Conservation (phyloP, 2,113 vertebrate genomes). For the Heterochromis multidens region DNA sequence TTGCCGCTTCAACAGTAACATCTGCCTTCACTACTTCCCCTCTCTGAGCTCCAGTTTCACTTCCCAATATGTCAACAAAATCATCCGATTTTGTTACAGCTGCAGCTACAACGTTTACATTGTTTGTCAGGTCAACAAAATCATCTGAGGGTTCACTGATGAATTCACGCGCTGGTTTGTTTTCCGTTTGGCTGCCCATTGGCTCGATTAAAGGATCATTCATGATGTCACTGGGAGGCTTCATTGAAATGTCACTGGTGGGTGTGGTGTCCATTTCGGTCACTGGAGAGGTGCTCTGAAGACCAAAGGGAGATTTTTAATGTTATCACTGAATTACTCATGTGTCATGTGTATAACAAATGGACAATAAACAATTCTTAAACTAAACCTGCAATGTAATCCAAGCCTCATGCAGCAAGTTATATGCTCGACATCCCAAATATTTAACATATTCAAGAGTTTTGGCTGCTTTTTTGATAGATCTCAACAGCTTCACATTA, state of each 20-base stretch:
- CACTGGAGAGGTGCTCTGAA: slow-evolving; percentile 56
- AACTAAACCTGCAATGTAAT: background rate
- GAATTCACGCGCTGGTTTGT: background rate
- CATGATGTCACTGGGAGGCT: slow-evolving; percentile 43
- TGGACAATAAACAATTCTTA: background rate
- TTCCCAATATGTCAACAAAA: slow-evolving; percentile 58
- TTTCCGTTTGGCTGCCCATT: slow-evolving; percentile 5
- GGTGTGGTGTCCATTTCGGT: slow-evolving; percentile 35
- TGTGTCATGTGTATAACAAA: background rate
- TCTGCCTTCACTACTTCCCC: slow-evolving; percentile 1
- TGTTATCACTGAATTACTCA: background rate
- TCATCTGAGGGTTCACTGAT: slow-evolving; percentile 50
- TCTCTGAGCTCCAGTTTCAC: slow-evolving; percentile 24
- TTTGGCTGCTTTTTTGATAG: background rate
- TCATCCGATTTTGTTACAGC: slow-evolving; percentile 37
- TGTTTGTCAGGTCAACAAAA: slow-evolving; percentile 57
- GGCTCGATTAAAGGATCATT: slow-evolving; percentile 17
- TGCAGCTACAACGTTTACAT: background rate
- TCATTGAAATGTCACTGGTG: background rate
- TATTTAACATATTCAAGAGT: background rate
- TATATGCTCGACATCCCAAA: background rate
- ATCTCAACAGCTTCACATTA: background rate
- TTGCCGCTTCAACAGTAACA: background rate
- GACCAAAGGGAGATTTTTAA: background rate
- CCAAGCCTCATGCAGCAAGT: background rate